phyloP scores from a whole-genome alignment of 2,797 vertebrate species.

The Vespertilio murinus region DNA sequence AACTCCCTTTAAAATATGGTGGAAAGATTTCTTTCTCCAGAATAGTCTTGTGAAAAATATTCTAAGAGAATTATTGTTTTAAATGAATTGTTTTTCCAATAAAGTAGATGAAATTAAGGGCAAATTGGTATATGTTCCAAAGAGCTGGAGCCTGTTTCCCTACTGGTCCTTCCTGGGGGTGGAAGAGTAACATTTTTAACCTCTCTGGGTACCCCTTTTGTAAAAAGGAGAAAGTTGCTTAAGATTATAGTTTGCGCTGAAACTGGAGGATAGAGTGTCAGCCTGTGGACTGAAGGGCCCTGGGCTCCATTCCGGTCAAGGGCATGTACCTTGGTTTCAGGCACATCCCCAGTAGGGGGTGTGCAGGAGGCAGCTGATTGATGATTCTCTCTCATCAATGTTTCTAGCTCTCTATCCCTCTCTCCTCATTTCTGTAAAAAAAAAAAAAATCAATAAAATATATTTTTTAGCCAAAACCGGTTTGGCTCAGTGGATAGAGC shows the following conservation, averaged over 20 bases:
- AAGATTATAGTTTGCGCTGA: not conserved
- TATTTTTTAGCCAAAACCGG: too few relatives aligned
- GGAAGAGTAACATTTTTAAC: not conserved
- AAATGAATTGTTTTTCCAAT: constrained; percentile 31
- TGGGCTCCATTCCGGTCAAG: too few relatives aligned
- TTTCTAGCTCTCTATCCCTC: too few relatives aligned
- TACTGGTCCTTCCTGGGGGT: accelerated
- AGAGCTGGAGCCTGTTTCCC: not conserved
- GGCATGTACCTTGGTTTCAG: too few relatives aligned
- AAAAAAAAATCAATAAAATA: too few relatives aligned
- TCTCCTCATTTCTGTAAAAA: too few relatives aligned
- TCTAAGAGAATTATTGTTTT: constrained; percentile 23
- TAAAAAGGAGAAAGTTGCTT: not conserved
- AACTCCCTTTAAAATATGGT: constrained; percentile 15
- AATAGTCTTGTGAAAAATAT: constrained; percentile 40
- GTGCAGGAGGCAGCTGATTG: too few relatives aligned
- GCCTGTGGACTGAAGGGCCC: too few relatives aligned
- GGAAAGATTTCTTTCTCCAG: constrained; percentile 31
- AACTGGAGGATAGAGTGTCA: too few relatives aligned
- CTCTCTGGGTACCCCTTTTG: not conserved
- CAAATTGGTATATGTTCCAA: not conserved
- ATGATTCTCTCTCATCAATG: too few relatives aligned
- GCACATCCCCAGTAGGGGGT: too few relatives aligned
- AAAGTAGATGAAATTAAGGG: constrained; percentile 14
- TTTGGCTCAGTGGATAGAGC: too few relatives aligned